These are phyloP conservation scores for Pomatostomus ruficeps DNA, from an alignment of 2,113 vertebrate species.

Conservation along the genomic window DNA sequence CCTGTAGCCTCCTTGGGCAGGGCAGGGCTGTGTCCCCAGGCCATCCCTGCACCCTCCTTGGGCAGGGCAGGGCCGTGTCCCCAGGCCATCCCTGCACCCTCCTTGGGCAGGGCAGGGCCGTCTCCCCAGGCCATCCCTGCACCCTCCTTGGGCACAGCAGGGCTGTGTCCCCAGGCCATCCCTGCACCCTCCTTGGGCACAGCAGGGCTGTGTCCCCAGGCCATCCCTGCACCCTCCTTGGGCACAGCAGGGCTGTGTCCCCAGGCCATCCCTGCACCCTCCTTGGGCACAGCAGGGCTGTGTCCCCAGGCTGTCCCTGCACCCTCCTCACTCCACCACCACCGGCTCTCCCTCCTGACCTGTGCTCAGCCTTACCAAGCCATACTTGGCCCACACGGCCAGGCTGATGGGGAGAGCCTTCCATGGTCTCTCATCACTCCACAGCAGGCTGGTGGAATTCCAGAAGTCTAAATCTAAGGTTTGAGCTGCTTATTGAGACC, in stretches of 20 bases:
- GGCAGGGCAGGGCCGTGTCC: not conserved
- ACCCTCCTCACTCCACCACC: not conserved
- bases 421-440: accelerated
- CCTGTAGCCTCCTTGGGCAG: not conserved
- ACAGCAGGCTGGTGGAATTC: not conserved
- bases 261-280: not conserved
- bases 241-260: not conserved
- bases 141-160: no score
- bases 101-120: no score
- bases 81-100: not conserved
- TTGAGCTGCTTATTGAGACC: not conserved
- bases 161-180: not conserved
- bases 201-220: not conserved
- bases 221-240: not conserved
- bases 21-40: not conserved
- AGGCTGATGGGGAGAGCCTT: not conserved
- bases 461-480: not conserved
- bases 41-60: not conserved
- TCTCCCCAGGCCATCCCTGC: not conserved
- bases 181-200: not conserved
- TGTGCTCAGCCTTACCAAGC: not conserved
- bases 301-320: not conserved
- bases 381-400: not conserved
- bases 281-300: not conserved
- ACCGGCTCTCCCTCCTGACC: not conserved